A percentile compares a stretch with the other conserved stretches of the same genome.
These are phyloP conservation scores for Bryconaethiops microstoma DNA, from an alignment of 2,797 vertebrate genomes.

Conservation along the genomic window DNA sequence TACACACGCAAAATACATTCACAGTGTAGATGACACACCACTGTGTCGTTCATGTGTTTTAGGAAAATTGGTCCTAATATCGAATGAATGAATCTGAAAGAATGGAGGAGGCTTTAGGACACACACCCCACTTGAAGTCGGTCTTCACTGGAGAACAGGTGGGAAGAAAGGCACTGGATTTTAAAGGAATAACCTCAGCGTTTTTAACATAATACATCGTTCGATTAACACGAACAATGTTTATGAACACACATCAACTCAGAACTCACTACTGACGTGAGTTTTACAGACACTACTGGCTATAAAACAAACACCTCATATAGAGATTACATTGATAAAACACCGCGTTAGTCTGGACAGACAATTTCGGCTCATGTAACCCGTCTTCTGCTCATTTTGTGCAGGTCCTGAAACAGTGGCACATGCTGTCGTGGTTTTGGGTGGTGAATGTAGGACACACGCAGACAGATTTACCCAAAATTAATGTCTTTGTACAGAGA, in stretches of 20 bases:
- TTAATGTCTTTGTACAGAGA: neutral
- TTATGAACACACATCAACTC: neutral
- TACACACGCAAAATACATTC: conserved; percentile 62
- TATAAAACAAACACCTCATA: neutral
- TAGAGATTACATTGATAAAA: neutral
- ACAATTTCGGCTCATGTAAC: neutral
- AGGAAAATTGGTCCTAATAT: conserved; percentile 56
- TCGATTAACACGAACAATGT: neutral
- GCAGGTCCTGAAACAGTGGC: neutral
- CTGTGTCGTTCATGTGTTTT: conserved; percentile 34
- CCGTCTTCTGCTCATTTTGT: neutral
- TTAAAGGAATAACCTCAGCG: neutral
- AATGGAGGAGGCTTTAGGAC: neutral
- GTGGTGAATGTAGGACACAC: neutral
- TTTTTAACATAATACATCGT: neutral
- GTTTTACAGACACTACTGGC: too few relatives aligned
- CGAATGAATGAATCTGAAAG: neutral
- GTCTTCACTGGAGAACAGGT: conserved; percentile 33
- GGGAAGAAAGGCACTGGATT: conserved; percentile 68
- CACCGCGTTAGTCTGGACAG: neutral
- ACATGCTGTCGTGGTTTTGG: neutral
- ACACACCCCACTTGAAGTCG: conserved; percentile 29
- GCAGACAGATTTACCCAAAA: neutral
- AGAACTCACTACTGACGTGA: neutral
- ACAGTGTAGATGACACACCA: conserved; percentile 61